Evolutionary conservation across 2,888 invertebrate species (phyloP).

Genomic region (Itoplectis maculator): DNA sequence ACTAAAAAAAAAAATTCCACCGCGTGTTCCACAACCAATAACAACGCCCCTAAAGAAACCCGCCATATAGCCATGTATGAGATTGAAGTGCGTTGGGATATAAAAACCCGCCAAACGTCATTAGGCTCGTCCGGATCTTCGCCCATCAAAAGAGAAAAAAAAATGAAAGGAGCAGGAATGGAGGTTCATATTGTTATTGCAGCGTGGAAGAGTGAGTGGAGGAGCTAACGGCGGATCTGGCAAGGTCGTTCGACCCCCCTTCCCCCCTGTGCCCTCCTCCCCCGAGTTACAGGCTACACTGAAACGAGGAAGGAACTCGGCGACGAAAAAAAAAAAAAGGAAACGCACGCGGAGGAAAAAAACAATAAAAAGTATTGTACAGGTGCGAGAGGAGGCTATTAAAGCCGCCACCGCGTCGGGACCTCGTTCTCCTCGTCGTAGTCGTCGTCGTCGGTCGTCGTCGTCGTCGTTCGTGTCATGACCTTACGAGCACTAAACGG

Average conservation of each 20-base stretch:
- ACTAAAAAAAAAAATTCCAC: background rate
- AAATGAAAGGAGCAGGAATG: background rate
- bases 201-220: constrained; percentile 45
- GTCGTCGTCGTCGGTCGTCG: constrained; percentile 37
- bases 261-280: too few relatives aligned
- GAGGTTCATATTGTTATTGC: constrained; percentile 58
- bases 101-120: constrained; percentile 18
- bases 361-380: constrained; percentile 45
- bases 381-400: constrained; percentile 60
- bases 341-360: constrained; percentile 32
- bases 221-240: constrained; percentile 48
- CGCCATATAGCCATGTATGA: background rate
- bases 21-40: background rate
- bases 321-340: constrained; percentile 17
- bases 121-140: background rate
- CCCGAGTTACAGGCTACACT: background rate
- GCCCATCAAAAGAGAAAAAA: background rate
- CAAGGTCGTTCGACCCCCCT: constrained; percentile 37
- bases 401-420: constrained; percentile 40
- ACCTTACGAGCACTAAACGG: constrained; percentile 64
- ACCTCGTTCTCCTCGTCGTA: constrained; percentile 28
- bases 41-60: constrained; percentile 4
- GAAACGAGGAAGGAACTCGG: constrained; percentile 3
- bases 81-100: constrained; percentile 38
- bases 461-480: constrained; percentile 59